Base-by-base conservation (phyloP, 1,140 invertebrate genomes). In the Lanistes nyassanus region DNA sequence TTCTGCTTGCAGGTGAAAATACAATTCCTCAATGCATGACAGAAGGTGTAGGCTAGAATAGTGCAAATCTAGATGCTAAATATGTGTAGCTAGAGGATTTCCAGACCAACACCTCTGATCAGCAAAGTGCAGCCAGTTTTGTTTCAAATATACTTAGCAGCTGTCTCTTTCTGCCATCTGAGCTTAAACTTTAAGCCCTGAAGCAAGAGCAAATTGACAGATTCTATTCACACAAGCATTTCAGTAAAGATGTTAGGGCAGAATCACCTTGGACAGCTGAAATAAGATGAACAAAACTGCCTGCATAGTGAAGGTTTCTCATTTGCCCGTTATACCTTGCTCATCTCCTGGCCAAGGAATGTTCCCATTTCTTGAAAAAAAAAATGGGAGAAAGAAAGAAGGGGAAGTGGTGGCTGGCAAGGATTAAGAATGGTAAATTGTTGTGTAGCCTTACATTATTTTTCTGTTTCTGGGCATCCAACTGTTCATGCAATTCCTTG, bases 391-490 rank as follows among this genome's bases (percentile, higher is more conserved):
- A 42, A 29, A 51, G 58, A 65, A 19, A 36, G 42, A 64, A 47
- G 62, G n/a, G 69, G 66, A 66, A 62, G 34, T 9, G 42, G 58
- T 21, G 47, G 51, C n/a, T 19, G n/a, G 51, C 36, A 51, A 29
- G 21, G 39, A 74, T 16, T 60, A n/a, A 51, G 64, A 76, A n/a
- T 23, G 47, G n/a, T 11, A 75, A 42, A 68, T 11, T 4, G 3
- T 23, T 34, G 21, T 23, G 26, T n/a, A 34, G 19, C 80, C 85
- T 83, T 80, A 87, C 86, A 82, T 87, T 84, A 82, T 87, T 87
- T 79, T 86, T 86, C 76, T 86, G 82, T 51, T 85, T 86, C 74
- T 85, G 85, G 39, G 74, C 76, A 56, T 86, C 84, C n/a, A 85
- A 29, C n/a, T 87, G 82, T 56, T 81, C 74, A 68, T 79, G 67